Percentiles rank a stretch among this genome's conserved stretches.
Evolutionary conservation across 2,797 vertebrate genomes (phyloP).

Genomic region (Carapus acus): DNA sequence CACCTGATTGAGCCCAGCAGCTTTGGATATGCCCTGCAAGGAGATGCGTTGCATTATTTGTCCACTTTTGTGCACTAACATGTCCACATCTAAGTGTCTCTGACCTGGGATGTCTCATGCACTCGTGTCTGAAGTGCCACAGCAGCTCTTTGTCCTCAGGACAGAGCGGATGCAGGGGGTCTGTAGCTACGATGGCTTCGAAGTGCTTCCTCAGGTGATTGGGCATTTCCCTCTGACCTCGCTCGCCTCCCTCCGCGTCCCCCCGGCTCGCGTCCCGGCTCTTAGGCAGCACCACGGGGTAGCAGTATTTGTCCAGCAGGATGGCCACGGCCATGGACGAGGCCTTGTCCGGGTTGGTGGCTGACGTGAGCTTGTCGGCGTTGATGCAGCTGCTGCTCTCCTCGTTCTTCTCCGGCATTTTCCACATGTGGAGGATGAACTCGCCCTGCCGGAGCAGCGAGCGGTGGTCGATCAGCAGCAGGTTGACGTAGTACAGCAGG

Average conservation of each 20-base stretch:
- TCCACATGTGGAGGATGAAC: slow-evolving; percentile 98
- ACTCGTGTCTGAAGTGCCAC: slow-evolving; percentile 96
- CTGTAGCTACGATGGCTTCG: slow-evolving; percentile 86
- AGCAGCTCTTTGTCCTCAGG: slow-evolving; percentile 94
- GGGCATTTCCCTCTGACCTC: slow-evolving; percentile 90
- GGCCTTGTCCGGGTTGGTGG: slow-evolving; percentile 94
- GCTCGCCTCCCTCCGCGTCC: slow-evolving; percentile 70
- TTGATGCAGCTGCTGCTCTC: slow-evolving; percentile 94
- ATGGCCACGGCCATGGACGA: slow-evolving; percentile 92
- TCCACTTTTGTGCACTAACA: no score
- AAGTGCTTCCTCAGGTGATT: slow-evolving; percentile 95
- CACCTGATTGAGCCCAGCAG: slow-evolving; percentile 92
- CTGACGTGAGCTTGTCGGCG: slow-evolving; percentile 95
- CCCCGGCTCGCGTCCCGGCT: slow-evolving; percentile 68
- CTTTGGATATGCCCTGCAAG: slow-evolving; percentile 86
- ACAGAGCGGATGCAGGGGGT: slow-evolving; percentile 92
- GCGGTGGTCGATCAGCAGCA: slow-evolving; percentile 92
- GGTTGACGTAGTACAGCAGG: slow-evolving; percentile 94
- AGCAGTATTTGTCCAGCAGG: slow-evolving; percentile 90
- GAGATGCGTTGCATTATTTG: no score
- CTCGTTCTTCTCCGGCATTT: slow-evolving; percentile 89
- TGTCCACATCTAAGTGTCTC: background rate
- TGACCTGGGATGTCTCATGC: slow-evolving; percentile 85
- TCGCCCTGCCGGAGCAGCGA: slow-evolving; percentile 92
- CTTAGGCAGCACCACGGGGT: slow-evolving; percentile 93